phyloP scores from a whole-genome alignment of 2,797 vertebrate species.

The Rousettus madagascariensis region DNA sequence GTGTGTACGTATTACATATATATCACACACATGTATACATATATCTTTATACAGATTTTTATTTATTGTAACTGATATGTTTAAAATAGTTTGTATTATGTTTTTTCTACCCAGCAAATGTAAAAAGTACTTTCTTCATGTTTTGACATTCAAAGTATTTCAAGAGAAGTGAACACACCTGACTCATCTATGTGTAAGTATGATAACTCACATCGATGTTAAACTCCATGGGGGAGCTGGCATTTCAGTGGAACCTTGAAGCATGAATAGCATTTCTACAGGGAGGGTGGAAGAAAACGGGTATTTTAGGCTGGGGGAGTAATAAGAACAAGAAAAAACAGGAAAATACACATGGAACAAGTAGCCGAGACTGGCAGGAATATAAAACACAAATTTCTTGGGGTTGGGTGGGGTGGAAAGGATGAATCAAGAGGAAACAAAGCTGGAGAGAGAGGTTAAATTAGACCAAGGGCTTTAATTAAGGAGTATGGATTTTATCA shows the following conservation, averaged over 20 bases:
- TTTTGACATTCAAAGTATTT: conserved; percentile 11
- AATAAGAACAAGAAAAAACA: background rate
- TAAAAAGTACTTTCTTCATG: conserved; percentile 4
- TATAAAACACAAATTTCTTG: background rate
- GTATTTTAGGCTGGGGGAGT: background rate
- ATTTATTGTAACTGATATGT: background rate
- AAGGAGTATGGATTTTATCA: background rate
- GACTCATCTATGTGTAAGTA: background rate
- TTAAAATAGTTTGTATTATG: conserved; percentile 30
- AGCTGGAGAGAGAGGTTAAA: background rate
- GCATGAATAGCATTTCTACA: background rate
- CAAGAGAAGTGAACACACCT: background rate
- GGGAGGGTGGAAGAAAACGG: background rate
- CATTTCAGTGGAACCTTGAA: background rate
- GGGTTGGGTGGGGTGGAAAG: background rate
- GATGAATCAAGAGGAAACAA: background rate
- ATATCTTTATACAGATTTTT: background rate
- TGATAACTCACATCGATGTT: background rate
- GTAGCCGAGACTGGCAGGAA: background rate
- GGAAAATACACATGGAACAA: background rate
- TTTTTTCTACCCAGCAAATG: background rate
- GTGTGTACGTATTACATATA: background rate
- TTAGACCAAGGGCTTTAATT: background rate
- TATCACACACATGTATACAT: background rate
- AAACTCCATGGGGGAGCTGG: background rate